Conservation (phyloP, 2,888 invertebrate genomes). For the Pristionchus exspectatus region DNA sequence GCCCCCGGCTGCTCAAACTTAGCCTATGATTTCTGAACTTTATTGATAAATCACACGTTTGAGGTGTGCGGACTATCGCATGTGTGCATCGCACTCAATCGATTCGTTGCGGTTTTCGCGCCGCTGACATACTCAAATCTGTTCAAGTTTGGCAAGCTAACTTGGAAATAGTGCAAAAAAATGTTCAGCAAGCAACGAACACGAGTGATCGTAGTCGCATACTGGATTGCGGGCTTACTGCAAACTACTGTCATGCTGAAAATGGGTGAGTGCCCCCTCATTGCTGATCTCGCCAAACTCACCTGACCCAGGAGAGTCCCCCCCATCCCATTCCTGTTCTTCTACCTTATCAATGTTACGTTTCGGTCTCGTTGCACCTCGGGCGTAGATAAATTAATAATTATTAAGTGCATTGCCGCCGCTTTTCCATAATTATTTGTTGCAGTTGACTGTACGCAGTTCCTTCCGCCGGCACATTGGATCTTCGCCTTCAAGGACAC, state of each 20-base stretch:
- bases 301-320: no score
- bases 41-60: not conserved
- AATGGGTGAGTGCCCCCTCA: no score
- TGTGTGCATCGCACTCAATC: conserved; percentile 58
- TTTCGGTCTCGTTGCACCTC: no score
- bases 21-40: not conserved
- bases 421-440: not conserved
- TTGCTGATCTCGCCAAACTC: no score
- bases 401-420: not conserved
- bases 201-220: not conserved
- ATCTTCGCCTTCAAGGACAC: not conserved
- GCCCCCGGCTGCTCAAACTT: not conserved
- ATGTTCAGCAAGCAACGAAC: not conserved
- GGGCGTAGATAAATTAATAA: no score
- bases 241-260: not conserved
- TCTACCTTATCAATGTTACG: no score
- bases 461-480: not conserved
- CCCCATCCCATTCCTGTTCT: no score
- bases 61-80: conserved; percentile 57
- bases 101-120: conserved; percentile 57
- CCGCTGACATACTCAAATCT: conserved; percentile 53
- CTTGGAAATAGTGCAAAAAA: not conserved
- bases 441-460: conserved; percentile 20
- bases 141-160: not conserved
- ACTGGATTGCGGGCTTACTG: not conserved